Conservation (phyloP, 2,888 invertebrate species). For the Piscicola geometra region DNA sequence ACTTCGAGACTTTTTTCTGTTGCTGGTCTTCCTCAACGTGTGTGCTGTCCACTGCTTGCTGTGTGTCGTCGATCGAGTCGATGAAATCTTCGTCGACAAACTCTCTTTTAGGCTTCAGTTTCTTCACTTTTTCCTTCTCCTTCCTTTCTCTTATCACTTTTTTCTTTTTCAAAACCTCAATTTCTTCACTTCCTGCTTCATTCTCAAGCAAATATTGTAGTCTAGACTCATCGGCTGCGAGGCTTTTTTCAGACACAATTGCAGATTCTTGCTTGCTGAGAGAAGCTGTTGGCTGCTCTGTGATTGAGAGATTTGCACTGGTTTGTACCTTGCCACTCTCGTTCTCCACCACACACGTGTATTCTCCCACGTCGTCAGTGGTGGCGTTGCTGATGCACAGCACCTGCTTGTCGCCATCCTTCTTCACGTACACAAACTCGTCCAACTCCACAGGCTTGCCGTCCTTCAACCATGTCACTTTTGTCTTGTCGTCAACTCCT, state of each 20-base stretch:
- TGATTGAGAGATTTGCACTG: not conserved
- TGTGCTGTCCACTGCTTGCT: too few relatives aligned
- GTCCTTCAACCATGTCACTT: constrained; percentile 39
- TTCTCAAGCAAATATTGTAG: not conserved
- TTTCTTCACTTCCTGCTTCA: not conserved
- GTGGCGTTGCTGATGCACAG: constrained; percentile 29
- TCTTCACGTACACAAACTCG: constrained; percentile 47
- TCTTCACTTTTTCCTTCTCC: not conserved
- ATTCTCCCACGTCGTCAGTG: constrained; percentile 41
- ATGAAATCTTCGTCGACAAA: constrained; percentile 5
- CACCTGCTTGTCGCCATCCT: constrained; percentile 44
- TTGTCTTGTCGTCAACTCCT: constrained; percentile 12
- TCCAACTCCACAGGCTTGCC: constrained; percentile 28
- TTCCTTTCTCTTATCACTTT: not conserved
- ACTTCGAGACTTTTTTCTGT: constrained; percentile 7
- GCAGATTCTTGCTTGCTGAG: not conserved
- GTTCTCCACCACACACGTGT: constrained; percentile 18
- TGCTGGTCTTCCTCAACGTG: not conserved
- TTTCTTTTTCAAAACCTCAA: not conserved
- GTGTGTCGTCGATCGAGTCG: not conserved
- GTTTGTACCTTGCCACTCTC: constrained; percentile 20
- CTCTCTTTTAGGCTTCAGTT: not conserved
- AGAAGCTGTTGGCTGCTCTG: not conserved
- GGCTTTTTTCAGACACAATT: not conserved
- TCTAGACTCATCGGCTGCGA: not conserved